Conservation (phyloP, 2,888 invertebrate species). For the Tachina grossa region DNA sequence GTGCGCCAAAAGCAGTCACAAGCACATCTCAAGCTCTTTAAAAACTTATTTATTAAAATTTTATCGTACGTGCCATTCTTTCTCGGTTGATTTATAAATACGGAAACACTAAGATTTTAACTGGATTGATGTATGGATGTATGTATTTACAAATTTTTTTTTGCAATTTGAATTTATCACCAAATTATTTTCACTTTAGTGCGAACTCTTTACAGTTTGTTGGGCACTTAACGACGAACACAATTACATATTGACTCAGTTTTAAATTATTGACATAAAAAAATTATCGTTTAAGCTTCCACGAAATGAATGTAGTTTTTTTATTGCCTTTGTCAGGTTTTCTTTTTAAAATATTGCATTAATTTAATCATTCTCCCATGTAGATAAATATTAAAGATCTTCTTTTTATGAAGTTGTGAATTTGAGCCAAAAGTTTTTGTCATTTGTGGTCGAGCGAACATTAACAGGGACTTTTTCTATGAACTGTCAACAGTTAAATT, state of each 20-base stretch:
- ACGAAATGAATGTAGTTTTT: constrained; percentile 38
- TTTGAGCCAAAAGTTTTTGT: constrained; percentile 48
- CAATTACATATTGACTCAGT: constrained; percentile 45
- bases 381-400: constrained; percentile 16
- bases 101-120: constrained; percentile 20
- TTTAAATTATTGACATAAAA: constrained; percentile 32
- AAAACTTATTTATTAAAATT: no score
- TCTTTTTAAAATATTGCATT: constrained; percentile 3
- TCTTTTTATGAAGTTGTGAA: constrained; percentile 30
- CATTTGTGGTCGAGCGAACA: constrained; percentile 46
- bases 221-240: background rate
- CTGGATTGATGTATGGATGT: background rate
- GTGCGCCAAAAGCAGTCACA: no score
- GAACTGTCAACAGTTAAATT: constrained; percentile 2
- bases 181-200: background rate
- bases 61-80: background rate
- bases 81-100: constrained; percentile 4
- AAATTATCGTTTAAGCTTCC: constrained; percentile 34
- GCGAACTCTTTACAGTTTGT: background rate
- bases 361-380: constrained; percentile 1
- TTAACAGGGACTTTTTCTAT: constrained; percentile 24
- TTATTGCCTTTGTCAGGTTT: constrained; percentile 33
- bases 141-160: background rate
- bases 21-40: no score
- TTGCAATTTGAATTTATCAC: background rate